phyloP scores from a whole-genome alignment of 2,888 invertebrate genomes.

The Rapana venosa region DNA sequence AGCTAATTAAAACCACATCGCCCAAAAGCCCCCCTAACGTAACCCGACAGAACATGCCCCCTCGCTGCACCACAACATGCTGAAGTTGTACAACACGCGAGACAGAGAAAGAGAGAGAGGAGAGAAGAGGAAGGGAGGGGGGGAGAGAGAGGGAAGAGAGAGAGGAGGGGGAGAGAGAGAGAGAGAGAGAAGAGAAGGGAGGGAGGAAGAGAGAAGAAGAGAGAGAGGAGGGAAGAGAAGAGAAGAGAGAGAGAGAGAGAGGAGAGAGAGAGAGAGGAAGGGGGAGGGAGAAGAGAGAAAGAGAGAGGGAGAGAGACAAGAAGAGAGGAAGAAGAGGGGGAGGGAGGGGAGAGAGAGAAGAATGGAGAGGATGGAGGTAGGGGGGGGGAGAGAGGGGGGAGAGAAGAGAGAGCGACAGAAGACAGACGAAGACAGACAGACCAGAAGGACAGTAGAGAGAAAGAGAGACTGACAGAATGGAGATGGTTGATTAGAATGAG shows the following conservation, averaged over 20 bases:
- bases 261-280: background rate
- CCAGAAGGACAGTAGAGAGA: too few species aligned
- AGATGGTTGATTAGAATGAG: too few species aligned
- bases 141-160: background rate
- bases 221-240: background rate
- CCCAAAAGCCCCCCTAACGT: too few species aligned
- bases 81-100: too few species aligned
- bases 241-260: background rate
- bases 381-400: too few species aligned
- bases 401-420: too few species aligned
- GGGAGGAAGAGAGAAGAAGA: background rate
- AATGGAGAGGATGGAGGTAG: background rate
- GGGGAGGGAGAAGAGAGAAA: background rate
- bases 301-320: background rate
- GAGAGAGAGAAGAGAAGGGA: background rate
- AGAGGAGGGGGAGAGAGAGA: background rate
- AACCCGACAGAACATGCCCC: too few species aligned
- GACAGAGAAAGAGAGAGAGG: background rate
- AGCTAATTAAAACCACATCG: too few species aligned
- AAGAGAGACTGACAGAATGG: too few species aligned
- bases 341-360: background rate
- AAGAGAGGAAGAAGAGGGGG: background rate
- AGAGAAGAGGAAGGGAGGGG: background rate
- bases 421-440: too few species aligned
- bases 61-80: too few species aligned